These are phyloP conservation scores for Ammodytes marinus DNA, from an alignment of 2,113 vertebrate genomes.

Conservation along the genomic window DNA sequence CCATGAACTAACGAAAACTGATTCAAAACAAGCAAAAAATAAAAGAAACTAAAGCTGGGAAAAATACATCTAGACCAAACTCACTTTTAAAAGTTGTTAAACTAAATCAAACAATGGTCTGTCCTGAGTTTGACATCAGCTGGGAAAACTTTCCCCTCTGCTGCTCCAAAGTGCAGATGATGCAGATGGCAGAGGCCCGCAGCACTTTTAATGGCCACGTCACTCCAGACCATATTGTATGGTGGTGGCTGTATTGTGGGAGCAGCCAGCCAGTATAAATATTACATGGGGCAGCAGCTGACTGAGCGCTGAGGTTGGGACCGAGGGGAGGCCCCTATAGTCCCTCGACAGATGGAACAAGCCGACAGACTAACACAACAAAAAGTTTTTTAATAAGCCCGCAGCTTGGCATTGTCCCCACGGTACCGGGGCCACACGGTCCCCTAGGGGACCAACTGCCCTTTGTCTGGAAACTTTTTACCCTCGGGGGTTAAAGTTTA, in stretches of 20 bases:
- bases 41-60: too few species aligned
- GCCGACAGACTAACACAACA: constrained; percentile 85
- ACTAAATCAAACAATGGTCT: too few species aligned
- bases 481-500: constrained; percentile 56
- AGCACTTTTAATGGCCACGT: constrained; percentile 79
- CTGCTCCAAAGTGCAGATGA: constrained; percentile 76
- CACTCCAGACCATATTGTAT: constrained; percentile 85
- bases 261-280: constrained; percentile 90
- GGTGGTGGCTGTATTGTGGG: constrained; percentile 85
- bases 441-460: constrained; percentile 80
- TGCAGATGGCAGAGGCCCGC: constrained; percentile 88
- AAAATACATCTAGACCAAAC: neutral
- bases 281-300: constrained; percentile 97
- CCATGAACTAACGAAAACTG: too few species aligned
- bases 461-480: constrained; percentile 87
- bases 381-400: constrained; percentile 89
- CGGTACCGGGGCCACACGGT: constrained; percentile 77
- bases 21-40: neutral
- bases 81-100: too few species aligned
- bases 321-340: constrained; percentile 79
- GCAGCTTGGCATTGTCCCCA: constrained; percentile 86
- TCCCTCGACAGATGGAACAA: constrained; percentile 97
- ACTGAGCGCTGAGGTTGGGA: constrained; percentile 84
- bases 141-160: constrained; percentile 81
- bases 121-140: neutral